Conservation (phyloP, 1,140 invertebrate species). For the Drosophila pruinosa region DNA sequence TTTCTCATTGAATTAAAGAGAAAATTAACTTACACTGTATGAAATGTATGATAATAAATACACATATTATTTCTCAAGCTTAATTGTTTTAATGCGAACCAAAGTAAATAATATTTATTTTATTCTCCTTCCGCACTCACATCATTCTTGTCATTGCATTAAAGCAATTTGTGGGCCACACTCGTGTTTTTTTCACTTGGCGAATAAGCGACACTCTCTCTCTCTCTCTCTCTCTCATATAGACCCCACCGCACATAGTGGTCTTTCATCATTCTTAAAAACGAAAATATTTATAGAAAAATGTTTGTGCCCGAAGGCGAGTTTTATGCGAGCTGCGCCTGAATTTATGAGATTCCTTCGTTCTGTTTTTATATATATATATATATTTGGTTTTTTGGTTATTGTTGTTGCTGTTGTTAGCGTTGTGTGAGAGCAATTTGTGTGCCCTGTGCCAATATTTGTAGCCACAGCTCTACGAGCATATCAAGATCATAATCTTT, state of each 20-base stretch:
- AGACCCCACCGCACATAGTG: background rate
- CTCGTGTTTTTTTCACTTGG: background rate
- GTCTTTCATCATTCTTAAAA: conserved; percentile 47
- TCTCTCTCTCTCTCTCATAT: background rate
- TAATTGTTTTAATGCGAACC: background rate
- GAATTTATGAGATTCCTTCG: conserved; percentile 49
- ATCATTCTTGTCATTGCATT: conserved; percentile 36
- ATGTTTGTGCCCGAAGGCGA: conserved; percentile 41
- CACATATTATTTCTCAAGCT: no score
- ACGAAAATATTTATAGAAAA: conserved; percentile 54
- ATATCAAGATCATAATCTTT: conserved; percentile 60
- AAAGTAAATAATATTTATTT: background rate
- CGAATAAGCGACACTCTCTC: background rate
- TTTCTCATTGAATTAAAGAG: no score
- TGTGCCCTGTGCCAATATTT: conserved; percentile 40
- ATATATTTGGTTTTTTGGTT: conserved; percentile 4
- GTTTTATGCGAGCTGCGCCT: conserved; percentile 50
- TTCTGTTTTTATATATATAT: background rate
- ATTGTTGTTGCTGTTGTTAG: background rate
- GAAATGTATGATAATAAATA: no score
- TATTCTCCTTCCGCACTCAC: background rate
- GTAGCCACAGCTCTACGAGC: conserved; percentile 34
- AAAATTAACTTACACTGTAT: no score
- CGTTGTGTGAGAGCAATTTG: conserved; percentile 29
- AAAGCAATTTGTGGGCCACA: conserved; percentile 41